Base-by-base conservation (phyloP, 2,113 vertebrate genomes). In the Hyla sarda region DNA sequence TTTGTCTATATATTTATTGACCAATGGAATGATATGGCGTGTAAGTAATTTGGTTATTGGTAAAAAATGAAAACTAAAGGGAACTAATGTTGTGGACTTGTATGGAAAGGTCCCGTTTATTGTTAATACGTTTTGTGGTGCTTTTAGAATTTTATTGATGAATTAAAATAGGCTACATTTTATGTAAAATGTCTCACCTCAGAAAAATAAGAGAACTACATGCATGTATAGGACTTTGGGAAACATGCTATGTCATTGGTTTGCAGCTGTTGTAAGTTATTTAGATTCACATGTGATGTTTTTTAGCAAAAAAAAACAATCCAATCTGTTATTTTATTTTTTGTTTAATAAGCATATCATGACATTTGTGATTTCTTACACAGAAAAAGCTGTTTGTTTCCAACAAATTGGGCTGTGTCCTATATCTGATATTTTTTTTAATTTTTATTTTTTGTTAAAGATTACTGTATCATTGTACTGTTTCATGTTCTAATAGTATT, bases 351-450 rank as follows among this genome's bases (percentile, higher is more conserved):
- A 93, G 91, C 48, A 0, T 52, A 90, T 71, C 67, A 37, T 90
- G 58, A 89, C 7, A 69, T 50, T 90, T 88, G 90, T 93, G 94
- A 93, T 92, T 94, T 91, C 91, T 94, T 91, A 93, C 94, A 93
- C 94, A 92, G 93, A 90, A 92, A 94, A 81, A 95, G 93, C 94
- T 95, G 93, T 94, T 95, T 94, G 92, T 92, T 94, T 92, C 93
- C 92, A 91, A 93, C 93, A 91, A 92, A 92, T 95, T 95, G 94
- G 90, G 89, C 93, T 94, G 93, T 93, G 94, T 94, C 94, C 91
- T 95, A 92, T 93, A 93, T 95, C 93, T 94, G 92, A 93, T 95
- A 94, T 92, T 93, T 90, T 87, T 37, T 93, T 92, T 92, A 93
- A 92, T 95, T 94, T 93, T 90, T 93, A 92, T 92, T 94, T 93